Evolutionary conservation across 2,113 vertebrate species (phyloP).

Genomic region (Antigone vipio): DNA sequence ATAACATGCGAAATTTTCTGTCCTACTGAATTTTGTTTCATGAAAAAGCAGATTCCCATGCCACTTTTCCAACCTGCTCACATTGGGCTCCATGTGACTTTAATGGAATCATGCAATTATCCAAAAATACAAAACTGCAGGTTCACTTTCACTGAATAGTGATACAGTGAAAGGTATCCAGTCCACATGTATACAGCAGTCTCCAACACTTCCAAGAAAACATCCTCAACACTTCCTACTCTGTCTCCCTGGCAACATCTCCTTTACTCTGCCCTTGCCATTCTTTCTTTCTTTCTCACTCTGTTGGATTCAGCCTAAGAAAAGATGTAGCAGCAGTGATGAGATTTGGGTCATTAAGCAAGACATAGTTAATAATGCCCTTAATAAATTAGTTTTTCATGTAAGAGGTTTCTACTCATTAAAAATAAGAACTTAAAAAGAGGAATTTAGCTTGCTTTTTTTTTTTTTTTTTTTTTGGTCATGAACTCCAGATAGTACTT

Average conservation of each 20-base stretch:
- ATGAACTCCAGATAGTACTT: background rate
- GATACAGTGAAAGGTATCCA: background rate
- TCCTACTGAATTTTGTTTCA: background rate
- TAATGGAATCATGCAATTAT: background rate
- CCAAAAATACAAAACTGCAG: background rate
- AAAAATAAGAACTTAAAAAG: background rate
- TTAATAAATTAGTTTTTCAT: background rate
- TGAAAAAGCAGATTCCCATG: background rate
- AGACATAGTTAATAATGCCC: background rate
- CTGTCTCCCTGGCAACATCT: background rate
- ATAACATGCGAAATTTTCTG: background rate
- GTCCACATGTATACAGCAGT: accelerated
- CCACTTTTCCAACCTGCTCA: background rate
- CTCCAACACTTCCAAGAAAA: background rate
- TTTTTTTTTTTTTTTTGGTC: background rate
- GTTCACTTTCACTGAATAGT: background rate
- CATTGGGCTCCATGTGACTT: background rate
- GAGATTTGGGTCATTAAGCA: background rate
- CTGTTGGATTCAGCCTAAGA: background rate
- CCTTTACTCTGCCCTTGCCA: background rate
- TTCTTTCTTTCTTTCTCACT: background rate
- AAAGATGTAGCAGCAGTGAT: background rate
- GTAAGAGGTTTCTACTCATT: background rate
- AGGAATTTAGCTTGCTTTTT: background rate
- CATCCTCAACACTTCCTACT: background rate